Percentiles rank a stretch among this genome's conserved stretches.
phyloP scores from a whole-genome alignment of 2,888 invertebrate genomes.

The Liodrosophila aerea region DNA sequence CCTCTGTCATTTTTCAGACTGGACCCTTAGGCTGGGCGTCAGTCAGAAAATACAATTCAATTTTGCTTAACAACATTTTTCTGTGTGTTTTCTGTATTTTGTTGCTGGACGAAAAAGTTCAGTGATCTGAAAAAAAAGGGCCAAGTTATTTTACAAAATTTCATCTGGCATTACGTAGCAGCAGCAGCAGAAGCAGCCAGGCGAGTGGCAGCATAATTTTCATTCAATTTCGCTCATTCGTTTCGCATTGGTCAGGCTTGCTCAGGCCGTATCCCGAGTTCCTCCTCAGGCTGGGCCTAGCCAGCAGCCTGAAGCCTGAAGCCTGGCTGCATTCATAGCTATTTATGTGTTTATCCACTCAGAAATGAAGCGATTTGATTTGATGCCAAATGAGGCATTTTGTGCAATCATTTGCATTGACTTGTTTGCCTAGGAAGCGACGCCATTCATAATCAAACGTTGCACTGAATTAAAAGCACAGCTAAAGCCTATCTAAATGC shows the following conservation, averaged over 20 bases:
- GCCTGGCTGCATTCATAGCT: conserved; percentile 49
- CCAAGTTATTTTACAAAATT: conserved; percentile 72
- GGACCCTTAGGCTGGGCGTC: conserved; percentile 30
- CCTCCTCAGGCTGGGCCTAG: conserved; percentile 11
- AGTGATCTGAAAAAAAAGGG: conserved; percentile 75
- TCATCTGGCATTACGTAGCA: conserved; percentile 40
- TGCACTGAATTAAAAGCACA: conserved; percentile 17
- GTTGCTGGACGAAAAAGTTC: conserved; percentile 54
- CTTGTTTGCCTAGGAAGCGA: conserved; percentile 22
- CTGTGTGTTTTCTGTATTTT: conserved; percentile 21
- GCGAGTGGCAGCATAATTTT: conserved; percentile 67
- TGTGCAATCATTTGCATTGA: conserved; percentile 76
- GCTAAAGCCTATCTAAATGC: not conserved
- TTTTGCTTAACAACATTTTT: conserved; percentile 52
- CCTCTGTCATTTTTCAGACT: conserved; percentile 43
- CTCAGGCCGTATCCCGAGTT: too few species aligned
- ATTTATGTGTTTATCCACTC: conserved; percentile 74
- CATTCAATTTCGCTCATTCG: conserved; percentile 75
- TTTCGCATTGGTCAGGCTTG: conserved; percentile 46
- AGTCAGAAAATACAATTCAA: conserved; percentile 73
- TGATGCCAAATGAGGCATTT: conserved; percentile 72
- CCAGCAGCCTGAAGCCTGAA: too few species aligned
- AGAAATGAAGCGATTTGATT: conserved; percentile 75
- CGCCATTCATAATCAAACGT: conserved; percentile 6
- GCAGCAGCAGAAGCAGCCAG: conserved; percentile 27